Evolutionary conservation across 1,140 invertebrate genomes (phyloP).

Genomic region (Cylas formicarius): DNA sequence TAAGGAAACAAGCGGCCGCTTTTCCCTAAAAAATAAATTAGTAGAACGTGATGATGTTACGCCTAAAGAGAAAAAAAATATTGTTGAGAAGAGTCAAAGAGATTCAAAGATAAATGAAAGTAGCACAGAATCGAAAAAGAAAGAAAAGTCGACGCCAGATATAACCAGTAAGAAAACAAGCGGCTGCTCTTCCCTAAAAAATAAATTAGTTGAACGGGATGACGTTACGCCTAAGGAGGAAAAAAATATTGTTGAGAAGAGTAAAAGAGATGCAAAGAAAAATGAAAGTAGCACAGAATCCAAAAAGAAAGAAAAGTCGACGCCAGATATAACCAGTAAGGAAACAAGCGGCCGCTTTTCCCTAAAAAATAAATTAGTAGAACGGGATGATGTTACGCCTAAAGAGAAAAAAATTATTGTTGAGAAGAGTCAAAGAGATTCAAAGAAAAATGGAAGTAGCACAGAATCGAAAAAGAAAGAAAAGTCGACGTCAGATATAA

Average conservation of each 20-base stretch:
- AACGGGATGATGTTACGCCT: not conserved
- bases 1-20: not conserved
- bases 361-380: not conserved
- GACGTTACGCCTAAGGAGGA: not conserved
- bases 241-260: not conserved
- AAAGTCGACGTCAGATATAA: too few relatives aligned
- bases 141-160: not conserved
- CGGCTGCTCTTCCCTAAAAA: not conserved
- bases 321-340: not conserved
- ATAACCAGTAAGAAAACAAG: not conserved
- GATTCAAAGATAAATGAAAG: not conserved
- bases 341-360: slow-evolving; percentile 1
- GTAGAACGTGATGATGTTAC: not conserved
- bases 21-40: not conserved
- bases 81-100: not conserved
- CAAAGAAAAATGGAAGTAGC: too few relatives aligned
- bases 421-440: too few relatives aligned
- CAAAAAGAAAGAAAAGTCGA: not conserved
- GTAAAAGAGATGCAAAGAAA: not conserved
- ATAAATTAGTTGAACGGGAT: not conserved
- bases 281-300: not conserved
- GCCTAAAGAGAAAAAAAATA: not conserved
- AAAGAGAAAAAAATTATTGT: not conserved
- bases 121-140: not conserved
- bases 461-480: too few relatives aligned